Conservation (phyloP, 1,140 invertebrate species). For the Polypedilum vanderplanki region DNA sequence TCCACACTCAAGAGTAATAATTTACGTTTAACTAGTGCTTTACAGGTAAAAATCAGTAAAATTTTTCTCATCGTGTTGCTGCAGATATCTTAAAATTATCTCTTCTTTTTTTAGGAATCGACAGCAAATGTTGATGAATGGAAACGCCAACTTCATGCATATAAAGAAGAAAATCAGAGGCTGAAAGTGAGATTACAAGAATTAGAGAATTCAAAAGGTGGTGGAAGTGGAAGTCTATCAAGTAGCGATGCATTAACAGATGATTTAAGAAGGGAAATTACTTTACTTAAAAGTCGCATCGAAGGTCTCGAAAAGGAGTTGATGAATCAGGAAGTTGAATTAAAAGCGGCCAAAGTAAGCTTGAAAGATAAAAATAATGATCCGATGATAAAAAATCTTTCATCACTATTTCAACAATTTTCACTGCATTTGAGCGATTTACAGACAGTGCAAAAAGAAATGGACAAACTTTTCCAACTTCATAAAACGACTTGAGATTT, state of each 20-base stretch:
- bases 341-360: conserved; percentile 41
- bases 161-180: conserved; percentile 90
- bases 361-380: conserved; percentile 43
- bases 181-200: conserved; percentile 57
- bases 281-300: conserved; percentile 40
- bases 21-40: conserved; percentile 82
- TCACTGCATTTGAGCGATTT: conserved; percentile 40
- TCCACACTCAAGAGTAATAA: conserved; percentile 95
- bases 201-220: conserved; percentile 39
- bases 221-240: conserved; percentile 35
- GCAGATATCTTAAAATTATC: neutral
- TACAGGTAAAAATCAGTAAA: conserved; percentile 53
- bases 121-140: conserved; percentile 97
- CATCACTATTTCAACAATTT: conserved; percentile 40
- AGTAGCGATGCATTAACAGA: conserved; percentile 37
- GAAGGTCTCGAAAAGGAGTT: conserved; percentile 41
- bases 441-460: conserved; percentile 50
- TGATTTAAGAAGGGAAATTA: conserved; percentile 42
- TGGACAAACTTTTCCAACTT: conserved; percentile 45
- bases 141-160: conserved; percentile 92
- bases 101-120: conserved; percentile 57
- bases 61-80: neutral
- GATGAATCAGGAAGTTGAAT: conserved; percentile 42
- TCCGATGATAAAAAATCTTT: conserved; percentile 41
- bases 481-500: conserved; percentile 44